Evolutionary conservation across 1,140 invertebrate genomes (phyloP).

Genomic region (Trichoplusia ni): DNA sequence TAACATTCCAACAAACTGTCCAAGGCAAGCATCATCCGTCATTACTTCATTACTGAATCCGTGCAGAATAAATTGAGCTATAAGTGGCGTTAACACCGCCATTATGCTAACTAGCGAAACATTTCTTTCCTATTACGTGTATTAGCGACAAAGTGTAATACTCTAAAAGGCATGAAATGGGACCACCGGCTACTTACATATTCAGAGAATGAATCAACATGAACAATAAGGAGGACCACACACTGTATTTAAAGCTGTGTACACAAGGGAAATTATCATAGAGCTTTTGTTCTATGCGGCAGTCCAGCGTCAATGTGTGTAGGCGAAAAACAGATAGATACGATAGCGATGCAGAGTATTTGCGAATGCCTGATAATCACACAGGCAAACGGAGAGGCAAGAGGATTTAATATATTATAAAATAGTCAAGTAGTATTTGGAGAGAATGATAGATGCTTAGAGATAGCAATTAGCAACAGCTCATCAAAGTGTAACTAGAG

Average conservation of each 20-base stretch:
- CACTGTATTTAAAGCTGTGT: not conserved
- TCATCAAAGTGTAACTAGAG: no score
- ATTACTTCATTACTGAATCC: constrained; percentile 1
- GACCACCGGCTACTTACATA: constrained; percentile 24
- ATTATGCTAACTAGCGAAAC: constrained; percentile 6
- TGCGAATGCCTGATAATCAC: no score
- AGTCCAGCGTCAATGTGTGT: no score
- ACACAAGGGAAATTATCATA: no score
- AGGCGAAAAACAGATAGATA: no score
- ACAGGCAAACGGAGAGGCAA: no score
- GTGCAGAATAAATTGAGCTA: constrained; percentile 14
- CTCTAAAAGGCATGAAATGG: constrained; percentile 28
- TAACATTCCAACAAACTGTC: not conserved
- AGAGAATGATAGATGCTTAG: no score
- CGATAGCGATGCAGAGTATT: no score
- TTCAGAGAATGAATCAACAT: constrained; percentile 28
- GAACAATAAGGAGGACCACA: constrained; percentile 21
- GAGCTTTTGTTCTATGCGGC: no score
- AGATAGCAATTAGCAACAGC: no score
- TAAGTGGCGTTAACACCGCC: constrained; percentile 6
- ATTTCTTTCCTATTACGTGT: constrained; percentile 28
- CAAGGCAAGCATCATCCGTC: constrained; percentile 8
- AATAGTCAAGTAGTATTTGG: no score
- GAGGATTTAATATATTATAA: no score
- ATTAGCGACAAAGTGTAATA: constrained; percentile 19